Percentiles rank a stretch among this genome's conserved stretches.
These are phyloP conservation scores for Calliopum simillimum DNA, from an alignment of 2,888 invertebrate genomes.

Conservation along the genomic window DNA sequence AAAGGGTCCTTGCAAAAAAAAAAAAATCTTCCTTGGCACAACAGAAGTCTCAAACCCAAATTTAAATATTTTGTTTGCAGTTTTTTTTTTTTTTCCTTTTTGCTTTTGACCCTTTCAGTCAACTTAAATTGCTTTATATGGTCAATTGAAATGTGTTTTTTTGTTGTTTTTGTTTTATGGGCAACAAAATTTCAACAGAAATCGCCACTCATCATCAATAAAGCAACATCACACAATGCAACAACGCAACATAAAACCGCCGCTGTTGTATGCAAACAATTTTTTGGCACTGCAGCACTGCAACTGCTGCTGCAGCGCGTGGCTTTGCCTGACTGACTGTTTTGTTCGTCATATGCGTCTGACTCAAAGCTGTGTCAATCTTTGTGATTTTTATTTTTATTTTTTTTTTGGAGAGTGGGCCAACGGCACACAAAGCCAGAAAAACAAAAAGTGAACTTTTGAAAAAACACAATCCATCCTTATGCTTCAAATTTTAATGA, in stretches of 20 bases:
- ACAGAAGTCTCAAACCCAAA: not conserved
- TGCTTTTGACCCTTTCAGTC: not conserved
- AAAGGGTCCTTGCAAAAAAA: not conserved
- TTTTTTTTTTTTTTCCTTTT: not conserved
- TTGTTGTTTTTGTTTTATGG: too few species aligned
- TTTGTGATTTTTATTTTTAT: too few species aligned
- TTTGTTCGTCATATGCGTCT: slow-evolving; percentile 36
- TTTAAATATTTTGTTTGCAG: not conserved
- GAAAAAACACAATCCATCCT: too few species aligned
- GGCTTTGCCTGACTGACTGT: slow-evolving; percentile 38
- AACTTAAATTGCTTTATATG: not conserved
- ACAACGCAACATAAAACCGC: slow-evolving; percentile 8
- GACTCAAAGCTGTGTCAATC: slow-evolving; percentile 17
- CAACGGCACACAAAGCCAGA: too few species aligned
- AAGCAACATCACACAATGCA: too few species aligned
- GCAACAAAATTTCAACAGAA: slow-evolving; percentile 60
- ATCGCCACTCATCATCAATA: slow-evolving; percentile 51
- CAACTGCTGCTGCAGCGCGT: slow-evolving; percentile 37
- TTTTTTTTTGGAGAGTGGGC: too few species aligned
- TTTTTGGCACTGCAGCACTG: slow-evolving; percentile 25
- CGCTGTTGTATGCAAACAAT: slow-evolving; percentile 51
- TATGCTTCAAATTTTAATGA: slow-evolving; percentile 53
- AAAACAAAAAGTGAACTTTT: not conserved
- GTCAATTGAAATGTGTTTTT: slow-evolving; percentile 17
- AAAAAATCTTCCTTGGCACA: not conserved